Evolutionary conservation across 1,140 invertebrate genomes (phyloP), one percentile per base, ranked within the genome.

Genomic region (Trachymyrmex septentrionalis): DNA sequence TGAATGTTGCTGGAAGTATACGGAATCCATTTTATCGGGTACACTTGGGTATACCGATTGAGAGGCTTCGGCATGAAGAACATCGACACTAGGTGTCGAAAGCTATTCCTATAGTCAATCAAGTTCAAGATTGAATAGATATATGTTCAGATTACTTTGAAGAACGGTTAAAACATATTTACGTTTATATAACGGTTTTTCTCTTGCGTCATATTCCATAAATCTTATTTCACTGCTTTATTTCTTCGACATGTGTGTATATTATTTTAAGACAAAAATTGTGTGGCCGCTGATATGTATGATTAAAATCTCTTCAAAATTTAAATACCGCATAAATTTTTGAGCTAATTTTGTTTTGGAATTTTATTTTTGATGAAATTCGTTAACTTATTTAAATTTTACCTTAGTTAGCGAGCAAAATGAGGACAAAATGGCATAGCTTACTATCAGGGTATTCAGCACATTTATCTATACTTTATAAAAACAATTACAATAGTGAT

Each of bases 21-120:
- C 44, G 27, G 7, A 14, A 67, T 75, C 44, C 75, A 14, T 75
- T 72, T 53, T 73, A 77, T 44, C 72, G 75, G 34, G 55, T 66
- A 53, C 5, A 59, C 12, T n/a, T 72, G 6, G 6, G 63, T 5
- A 21, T 90, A 87, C 85, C 89, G 89, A 87, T 61, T 19, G 80
- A 67, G 67, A 7, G 1, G 2, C 16, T 61, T 16, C 24, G n/a
- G 14, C 12, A n/a, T 75, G 59, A 61, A 14, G 12, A 55, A 55
- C 53, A 27, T 16, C 1, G 21, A 50, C 57, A 66, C 53, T 14
- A 77, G 77, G 24, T 67, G 61, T 86, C 61, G 64, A 88, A 76
- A 30, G 48, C 30, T 30, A 59, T 69, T 59, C 21, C n/a, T 73
- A 6, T 19, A n/a, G 14, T 78, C 14, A 16, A 61, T 75, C 16